Base-by-base conservation (phyloP, 2,888 invertebrate genomes). In the Hipparchia semele region DNA sequence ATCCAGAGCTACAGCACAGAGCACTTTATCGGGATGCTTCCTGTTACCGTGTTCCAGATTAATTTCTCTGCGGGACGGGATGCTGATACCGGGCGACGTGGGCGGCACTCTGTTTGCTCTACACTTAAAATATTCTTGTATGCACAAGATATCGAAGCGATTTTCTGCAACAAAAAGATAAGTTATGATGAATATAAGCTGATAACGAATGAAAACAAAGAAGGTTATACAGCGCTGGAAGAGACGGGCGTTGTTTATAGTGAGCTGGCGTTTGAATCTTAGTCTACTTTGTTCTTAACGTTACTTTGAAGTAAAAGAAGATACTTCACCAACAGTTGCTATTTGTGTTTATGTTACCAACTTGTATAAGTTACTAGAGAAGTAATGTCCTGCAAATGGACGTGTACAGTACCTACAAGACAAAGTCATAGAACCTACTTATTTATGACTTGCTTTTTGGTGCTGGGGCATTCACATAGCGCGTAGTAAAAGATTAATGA, bases 51-150 rank as follows among this genome's bases (percentile, higher is more conserved):
- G 88, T 86, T 84, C 90, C 84, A 90, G 90, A 90, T 90, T 90
- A 91, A 89, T 89, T 90, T 90, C 90, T 90, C 90, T 88, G 83
- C 82, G 87, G 87, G 84, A 87, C 88, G 88, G 88, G 90, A 90
- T 87, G 88, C 85, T 83, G 83, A 88, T 91, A 91, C 90, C 90
- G 84, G 75, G 77, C 87, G 79, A 84, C 87, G 91, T 91, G 90
- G 91, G 90, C 86, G 91, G 90, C 81, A 84, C 76, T 83, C 81
- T 88, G 87, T 89, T 90, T 88, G 87, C 85, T 87, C 83, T 85
- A 83, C 86, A 87, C 91, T 90, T 90, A 84, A 86, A 89, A 90
- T 89, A 87, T 87, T 89, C 91, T 92, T 92, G 90, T 89, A 81
- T 88, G 83, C 83, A 88, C 89, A 90, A 92, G 92, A 90, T 91